These are phyloP conservation scores for Bradypus variegatus DNA, from an alignment of 2,797 vertebrate species.

Conservation along the genomic window DNA sequence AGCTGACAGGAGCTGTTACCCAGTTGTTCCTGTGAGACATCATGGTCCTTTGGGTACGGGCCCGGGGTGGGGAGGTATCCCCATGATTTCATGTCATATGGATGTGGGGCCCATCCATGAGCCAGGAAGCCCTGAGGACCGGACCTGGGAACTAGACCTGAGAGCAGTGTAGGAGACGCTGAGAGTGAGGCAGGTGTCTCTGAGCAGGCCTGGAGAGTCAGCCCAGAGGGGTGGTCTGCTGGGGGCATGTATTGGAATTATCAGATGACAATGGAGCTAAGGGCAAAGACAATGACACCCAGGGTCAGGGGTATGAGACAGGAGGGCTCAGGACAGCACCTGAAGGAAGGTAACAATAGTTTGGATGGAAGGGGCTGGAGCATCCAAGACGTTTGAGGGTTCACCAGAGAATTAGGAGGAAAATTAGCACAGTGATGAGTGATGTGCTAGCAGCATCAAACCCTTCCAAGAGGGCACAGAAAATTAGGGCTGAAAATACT, in stretches of 20 bases:
- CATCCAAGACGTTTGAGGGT: not conserved
- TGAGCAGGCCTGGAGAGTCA: not conserved
- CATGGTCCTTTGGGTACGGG: no score
- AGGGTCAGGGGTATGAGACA: not conserved
- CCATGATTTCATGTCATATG: not conserved
- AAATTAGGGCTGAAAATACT: not conserved
- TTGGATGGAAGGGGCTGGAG: not conserved
- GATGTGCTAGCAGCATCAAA: fast-evolving
- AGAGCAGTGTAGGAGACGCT: not conserved
- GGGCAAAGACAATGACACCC: no score
- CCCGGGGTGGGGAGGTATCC: not conserved
- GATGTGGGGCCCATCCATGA: not conserved
- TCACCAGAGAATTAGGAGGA: not conserved
- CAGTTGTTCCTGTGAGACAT: not conserved
- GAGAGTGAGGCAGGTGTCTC: not conserved
- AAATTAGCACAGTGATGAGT: no score
- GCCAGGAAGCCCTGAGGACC: not conserved
- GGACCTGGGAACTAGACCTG: not conserved
- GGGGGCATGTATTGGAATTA: not conserved
- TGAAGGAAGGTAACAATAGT: not conserved
- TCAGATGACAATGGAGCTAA: not conserved
- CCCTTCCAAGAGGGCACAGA: not conserved
- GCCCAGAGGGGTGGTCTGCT: no score
- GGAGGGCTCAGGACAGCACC: not conserved
- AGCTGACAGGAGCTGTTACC: not conserved